These are phyloP conservation scores for Rhopalosiphum nymphaeae DNA, from an alignment of 2,888 invertebrate genomes.

Conservation along the genomic window DNA sequence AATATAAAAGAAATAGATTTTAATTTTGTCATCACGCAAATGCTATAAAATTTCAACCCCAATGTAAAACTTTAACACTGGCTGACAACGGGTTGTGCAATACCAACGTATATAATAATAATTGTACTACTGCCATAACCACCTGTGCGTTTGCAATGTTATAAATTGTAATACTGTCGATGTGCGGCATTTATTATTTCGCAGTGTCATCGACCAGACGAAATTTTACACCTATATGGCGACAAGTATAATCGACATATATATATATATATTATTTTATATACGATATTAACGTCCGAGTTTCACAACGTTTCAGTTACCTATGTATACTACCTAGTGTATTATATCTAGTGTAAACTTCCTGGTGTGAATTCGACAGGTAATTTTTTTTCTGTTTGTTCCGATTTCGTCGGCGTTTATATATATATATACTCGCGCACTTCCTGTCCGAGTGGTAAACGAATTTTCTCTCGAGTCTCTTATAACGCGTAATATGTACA, in stretches of 20 bases:
- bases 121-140: not conserved
- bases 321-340: not conserved
- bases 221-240: conserved; percentile 48
- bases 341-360: not conserved
- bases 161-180: not conserved
- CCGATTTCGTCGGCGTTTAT: conserved; percentile 7
- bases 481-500: not conserved
- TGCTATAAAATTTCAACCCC: not conserved
- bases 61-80: not conserved
- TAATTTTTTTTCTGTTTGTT: conserved; percentile 3
- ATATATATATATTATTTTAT: not conserved
- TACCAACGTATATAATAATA: not conserved
- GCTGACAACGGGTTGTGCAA: not conserved
- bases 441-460: conserved; percentile 27
- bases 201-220: conserved; percentile 57
- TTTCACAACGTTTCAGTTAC: conserved; percentile 48
- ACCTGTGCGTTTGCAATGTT: not conserved
- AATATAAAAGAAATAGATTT: too few relatives aligned
- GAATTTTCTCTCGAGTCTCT: conserved; percentile 27
- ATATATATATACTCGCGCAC: not conserved
- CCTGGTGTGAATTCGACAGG: conserved; percentile 22
- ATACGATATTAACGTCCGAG: not conserved
- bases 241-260: not conserved
- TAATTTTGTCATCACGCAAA: not conserved
- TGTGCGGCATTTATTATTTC: not conserved